Conservation (phyloP, 92 coral and sea anemone species). For the Isaurus tuberculatus region DNA sequence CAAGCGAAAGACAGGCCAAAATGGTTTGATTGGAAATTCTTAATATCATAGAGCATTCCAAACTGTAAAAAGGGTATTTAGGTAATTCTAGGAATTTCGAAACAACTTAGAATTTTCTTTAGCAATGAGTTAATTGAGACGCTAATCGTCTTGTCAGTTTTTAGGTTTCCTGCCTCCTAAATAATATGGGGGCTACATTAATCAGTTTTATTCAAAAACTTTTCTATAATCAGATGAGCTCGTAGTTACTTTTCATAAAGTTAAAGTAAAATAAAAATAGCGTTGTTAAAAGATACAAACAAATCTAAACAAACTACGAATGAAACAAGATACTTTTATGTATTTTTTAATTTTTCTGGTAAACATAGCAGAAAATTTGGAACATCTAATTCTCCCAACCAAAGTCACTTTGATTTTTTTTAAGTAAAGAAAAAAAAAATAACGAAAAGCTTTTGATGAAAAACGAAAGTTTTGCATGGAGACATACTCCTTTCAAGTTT, state of each 20-base stretch:
- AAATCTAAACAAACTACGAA: background rate
- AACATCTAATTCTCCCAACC: conserved; percentile 36
- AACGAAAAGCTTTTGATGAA: background rate
- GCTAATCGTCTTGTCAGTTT: background rate
- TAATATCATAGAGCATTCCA: conserved; percentile 17
- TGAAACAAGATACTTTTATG: background rate
- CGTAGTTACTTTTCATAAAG: background rate
- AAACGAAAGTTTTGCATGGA: conserved; percentile 6
- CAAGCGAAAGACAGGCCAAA: background rate
- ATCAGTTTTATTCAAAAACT: background rate
- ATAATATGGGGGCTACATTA: background rate
- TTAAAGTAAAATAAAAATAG: background rate
- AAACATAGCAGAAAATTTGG: conserved; percentile 51
- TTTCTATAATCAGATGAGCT: background rate
- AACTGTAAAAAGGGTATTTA: conserved; percentile 31
- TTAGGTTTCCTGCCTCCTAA: background rate
- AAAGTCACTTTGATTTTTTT: background rate
- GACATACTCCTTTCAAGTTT: conserved; percentile 42
- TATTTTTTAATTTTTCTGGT: conserved; percentile 15
- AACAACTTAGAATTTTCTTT: conserved; percentile 30
- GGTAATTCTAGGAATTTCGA: conserved; percentile 27
- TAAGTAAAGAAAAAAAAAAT: background rate
- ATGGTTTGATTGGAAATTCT: background rate
- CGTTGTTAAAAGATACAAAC: background rate
- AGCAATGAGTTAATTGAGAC: conserved; percentile 13